Percentiles rank a stretch among this genome's conserved stretches.
Evolutionary conservation across 2,888 invertebrate genomes (phyloP).

Genomic region (Xestia c-nigrum): DNA sequence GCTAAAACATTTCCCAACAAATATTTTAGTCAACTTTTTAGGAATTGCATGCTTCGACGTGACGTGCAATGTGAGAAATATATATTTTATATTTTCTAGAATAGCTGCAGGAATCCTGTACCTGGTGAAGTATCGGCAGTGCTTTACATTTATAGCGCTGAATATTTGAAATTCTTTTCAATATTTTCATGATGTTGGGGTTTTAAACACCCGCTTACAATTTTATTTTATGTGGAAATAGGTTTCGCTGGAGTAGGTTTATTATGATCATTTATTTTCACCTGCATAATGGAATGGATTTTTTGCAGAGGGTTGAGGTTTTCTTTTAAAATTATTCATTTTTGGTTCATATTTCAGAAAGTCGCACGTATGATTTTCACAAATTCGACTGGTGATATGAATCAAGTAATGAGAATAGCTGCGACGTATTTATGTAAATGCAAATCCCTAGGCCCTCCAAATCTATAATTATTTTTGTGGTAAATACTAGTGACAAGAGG

Average conservation of each 20-base stretch:
- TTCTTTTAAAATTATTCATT: background rate
- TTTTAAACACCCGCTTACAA: slow-evolving; percentile 12
- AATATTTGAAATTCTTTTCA: slow-evolving; percentile 49
- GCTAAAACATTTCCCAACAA: background rate
- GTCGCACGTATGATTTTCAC: background rate
- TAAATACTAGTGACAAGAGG: no score
- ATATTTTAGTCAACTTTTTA: slow-evolving; percentile 30
- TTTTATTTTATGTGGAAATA: slow-evolving; percentile 22
- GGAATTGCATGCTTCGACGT: slow-evolving; percentile 4
- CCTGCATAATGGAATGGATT: background rate
- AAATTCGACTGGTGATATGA: background rate
- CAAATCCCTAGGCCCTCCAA: background rate
- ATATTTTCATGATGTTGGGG: slow-evolving; percentile 33
- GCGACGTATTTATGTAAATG: background rate
- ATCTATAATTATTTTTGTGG: no score
- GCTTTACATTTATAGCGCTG: slow-evolving; percentile 34
- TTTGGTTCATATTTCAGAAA: background rate
- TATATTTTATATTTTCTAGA: slow-evolving; percentile 30
- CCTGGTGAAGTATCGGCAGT: slow-evolving; percentile 18
- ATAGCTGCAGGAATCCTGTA: slow-evolving; percentile 21
- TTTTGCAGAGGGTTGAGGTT: background rate
- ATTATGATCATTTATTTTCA: background rate
- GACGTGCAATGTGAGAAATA: slow-evolving; percentile 26
- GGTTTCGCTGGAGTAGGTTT: background rate
- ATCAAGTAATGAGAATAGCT: no score